phyloP scores from a whole-genome alignment of 2,797 vertebrate genomes.

The Taeniopygia guttata region DNA sequence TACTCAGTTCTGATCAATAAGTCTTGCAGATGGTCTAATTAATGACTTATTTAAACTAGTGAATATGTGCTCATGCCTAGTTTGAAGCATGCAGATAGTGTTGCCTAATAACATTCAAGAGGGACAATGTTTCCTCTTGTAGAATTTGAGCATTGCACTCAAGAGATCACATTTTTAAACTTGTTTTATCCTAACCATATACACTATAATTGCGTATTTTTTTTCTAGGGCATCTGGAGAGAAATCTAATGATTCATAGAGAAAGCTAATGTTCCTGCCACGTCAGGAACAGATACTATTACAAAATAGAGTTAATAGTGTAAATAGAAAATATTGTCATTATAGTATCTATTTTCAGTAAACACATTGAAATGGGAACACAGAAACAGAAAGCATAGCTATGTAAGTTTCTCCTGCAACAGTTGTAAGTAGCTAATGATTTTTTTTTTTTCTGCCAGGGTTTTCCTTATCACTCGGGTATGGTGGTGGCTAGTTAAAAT shows the following conservation, averaged over 20 bases:
- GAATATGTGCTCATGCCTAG: not conserved
- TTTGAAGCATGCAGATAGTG: not conserved
- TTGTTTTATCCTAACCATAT: not conserved
- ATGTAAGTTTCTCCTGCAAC: not conserved
- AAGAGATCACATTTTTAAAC: rapidly evolving
- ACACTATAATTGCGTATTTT: not conserved
- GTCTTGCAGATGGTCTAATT: not conserved
- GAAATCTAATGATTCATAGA: not conserved
- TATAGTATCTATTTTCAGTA: not conserved
- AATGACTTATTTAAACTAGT: not conserved
- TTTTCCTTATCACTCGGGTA: not conserved
- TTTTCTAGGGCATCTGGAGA: not conserved
- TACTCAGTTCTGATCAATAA: not conserved
- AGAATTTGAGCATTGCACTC: not conserved
- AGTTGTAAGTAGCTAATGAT: not conserved
- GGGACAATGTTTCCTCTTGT: not conserved
- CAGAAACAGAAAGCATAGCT: not conserved
- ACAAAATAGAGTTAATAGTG: not conserved
- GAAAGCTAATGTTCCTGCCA: not conserved
- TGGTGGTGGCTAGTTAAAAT: not conserved
- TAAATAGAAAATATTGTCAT: not conserved
- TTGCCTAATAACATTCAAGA: not conserved
- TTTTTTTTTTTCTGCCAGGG: too few species aligned
- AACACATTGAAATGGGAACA: not conserved
- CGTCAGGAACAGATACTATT: not conserved